Base-by-base conservation (phyloP, 2,888 invertebrate species). In the Volucella bombylans region DNA sequence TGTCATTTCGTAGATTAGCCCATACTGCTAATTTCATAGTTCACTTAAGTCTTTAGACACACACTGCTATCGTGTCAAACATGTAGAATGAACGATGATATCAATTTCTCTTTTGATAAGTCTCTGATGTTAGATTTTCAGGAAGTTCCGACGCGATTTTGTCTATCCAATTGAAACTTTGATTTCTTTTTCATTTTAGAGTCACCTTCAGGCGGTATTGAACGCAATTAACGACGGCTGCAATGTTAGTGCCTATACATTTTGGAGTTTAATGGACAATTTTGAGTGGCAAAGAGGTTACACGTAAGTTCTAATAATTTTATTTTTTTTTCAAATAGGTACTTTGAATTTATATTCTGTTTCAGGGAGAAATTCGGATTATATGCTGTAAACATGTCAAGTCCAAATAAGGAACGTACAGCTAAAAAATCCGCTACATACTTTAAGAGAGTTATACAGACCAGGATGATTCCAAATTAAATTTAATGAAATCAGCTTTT, bases 341-440 rank as follows among this genome's bases (percentile, higher is more conserved):
- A 9, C 39, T 55, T 23, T 45, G 18, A 52, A 52, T 12, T 10
- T 45, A 39, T 43, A 55, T 9, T 2, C 23, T 69, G 43, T 93
- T 93, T 72, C 90, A 95, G 95, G 11, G 92, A 93, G 85, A 93
- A 93, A 89, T 96, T 95, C 90, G 96, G 96, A 8, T 87, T 96
- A 0, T 94, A 94, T 87, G 92, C 93, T 87, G 95, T 96, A 0
- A 94, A 96, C 89, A 95, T 95, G 89, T 90, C 91, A 1, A 93
- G 93, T 87, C 92, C 93, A 0, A 91, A 93, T 0, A 93, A 94
- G 82, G 92, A 93, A 1, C 93, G 96, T 86, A 94, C 93, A 0
- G 93, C 94, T 0, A 95, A 95, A 89, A 92, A 92, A 49, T 96
- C 96, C 0, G 93, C 93, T 0, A 88, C 90, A 52, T 92, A 93